Evolutionary conservation across 2,113 vertebrate species (phyloP).

Genomic region (Gnathonemus longibarbis): DNA sequence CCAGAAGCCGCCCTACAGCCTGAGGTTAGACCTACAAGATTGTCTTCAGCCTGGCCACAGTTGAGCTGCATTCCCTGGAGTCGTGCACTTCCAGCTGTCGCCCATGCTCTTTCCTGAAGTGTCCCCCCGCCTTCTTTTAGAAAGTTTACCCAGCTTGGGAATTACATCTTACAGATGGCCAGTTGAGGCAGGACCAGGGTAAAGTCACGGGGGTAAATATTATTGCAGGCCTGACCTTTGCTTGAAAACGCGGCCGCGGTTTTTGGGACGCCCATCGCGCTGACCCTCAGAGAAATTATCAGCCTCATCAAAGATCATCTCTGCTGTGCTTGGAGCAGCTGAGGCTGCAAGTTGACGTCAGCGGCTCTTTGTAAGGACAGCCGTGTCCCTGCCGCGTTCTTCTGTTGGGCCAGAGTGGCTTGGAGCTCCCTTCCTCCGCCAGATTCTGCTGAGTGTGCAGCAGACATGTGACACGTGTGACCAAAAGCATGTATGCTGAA

Average conservation of each 20-base stretch:
- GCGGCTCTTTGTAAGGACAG: neutral
- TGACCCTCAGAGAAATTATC: slow-evolving; percentile 47
- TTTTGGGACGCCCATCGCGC: slow-evolving; percentile 45
- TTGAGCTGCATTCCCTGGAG: neutral
- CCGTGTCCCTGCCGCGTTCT: neutral
- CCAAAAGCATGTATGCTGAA: neutral
- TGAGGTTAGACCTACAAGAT: neutral
- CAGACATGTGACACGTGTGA: neutral
- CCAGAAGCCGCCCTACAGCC: neutral
- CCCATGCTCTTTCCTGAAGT: slow-evolving; percentile 7
- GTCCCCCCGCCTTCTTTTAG: slow-evolving; percentile 29
- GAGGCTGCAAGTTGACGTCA: slow-evolving; percentile 12
- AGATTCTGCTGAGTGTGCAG: neutral
- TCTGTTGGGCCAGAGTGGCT: neutral
- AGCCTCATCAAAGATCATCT: slow-evolving; percentile 51
- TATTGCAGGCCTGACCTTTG: slow-evolving; percentile 58
- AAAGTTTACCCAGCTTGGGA: slow-evolving; percentile 66
- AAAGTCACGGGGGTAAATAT: slow-evolving; percentile 58
- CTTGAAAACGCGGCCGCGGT: slow-evolving; percentile 52
- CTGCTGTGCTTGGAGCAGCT: slow-evolving; percentile 21
- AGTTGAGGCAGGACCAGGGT: slow-evolving; percentile 42
- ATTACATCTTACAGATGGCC: slow-evolving; percentile 55
- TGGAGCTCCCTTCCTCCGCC: neutral
- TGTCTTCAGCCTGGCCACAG: neutral
- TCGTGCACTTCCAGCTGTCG: neutral